phyloP scores from a whole-genome alignment of 2,888 invertebrate genomes.

The Coenonympha arcania region DNA sequence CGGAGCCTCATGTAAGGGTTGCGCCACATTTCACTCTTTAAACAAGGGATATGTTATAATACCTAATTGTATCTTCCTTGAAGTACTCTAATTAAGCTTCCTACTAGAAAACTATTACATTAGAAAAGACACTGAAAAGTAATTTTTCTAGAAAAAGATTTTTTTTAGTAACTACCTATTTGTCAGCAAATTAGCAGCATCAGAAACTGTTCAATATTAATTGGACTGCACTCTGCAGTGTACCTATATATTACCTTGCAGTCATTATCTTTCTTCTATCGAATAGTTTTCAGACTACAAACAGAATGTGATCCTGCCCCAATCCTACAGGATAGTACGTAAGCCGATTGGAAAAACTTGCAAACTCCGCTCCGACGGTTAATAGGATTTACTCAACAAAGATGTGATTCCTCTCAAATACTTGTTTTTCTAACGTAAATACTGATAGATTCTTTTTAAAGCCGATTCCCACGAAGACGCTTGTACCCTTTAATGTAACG shows the following conservation, averaged over 20 bases:
- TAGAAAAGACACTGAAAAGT: no score
- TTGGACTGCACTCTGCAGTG: no score
- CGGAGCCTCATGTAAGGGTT: constrained; percentile 8
- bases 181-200: no score
- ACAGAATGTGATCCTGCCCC: constrained; percentile 20
- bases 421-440: constrained; percentile 21
- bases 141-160: no score
- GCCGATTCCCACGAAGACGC: constrained; percentile 3
- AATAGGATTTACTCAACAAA: constrained; percentile 45
- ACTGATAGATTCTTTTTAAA: constrained; percentile 13
- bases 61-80: not conserved
- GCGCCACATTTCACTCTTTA: constrained; percentile 5
- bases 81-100: not conserved
- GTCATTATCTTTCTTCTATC: no score
- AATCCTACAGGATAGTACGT: constrained; percentile 28
- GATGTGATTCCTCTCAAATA: constrained; percentile 26
- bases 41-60: not conserved
- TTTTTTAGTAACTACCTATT: no score
- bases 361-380: constrained; percentile 37
- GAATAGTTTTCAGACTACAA: no score
- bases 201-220: no score
- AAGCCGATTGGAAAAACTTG: constrained; percentile 57
- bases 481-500: constrained; percentile 4
- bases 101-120: no score
- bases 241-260: no score